Percentiles rank a stretch among this genome's conserved stretches.
phyloP scores from a whole-genome alignment of 2,113 vertebrate species.

The Tiliqua scincoides region DNA sequence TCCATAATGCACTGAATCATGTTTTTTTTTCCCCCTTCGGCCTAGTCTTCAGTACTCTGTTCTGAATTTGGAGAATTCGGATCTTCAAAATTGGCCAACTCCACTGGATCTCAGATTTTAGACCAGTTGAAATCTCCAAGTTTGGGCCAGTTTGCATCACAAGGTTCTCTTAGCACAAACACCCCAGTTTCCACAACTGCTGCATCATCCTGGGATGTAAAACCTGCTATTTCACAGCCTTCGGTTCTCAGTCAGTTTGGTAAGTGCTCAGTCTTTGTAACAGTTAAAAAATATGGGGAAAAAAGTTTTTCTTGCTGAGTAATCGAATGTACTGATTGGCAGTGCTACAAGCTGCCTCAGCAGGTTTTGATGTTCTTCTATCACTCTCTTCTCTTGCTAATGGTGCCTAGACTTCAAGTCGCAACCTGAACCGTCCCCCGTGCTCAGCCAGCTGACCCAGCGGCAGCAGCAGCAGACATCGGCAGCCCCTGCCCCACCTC shows the following conservation, averaged over 20 bases:
- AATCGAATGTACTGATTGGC: fast-evolving
- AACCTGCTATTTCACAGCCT: constrained; percentile 76
- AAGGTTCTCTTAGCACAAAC: constrained; percentile 68
- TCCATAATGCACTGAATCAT: neutral
- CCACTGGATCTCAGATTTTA: constrained; percentile 81
- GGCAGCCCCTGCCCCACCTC: constrained; percentile 69
- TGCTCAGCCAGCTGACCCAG: constrained; percentile 92
- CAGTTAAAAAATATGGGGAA: neutral
- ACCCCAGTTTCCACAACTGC: constrained; percentile 58
- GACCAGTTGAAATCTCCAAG: constrained; percentile 85
- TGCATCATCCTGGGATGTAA: constrained; percentile 80
- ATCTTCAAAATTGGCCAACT: constrained; percentile 79
- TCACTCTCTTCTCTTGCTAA: constrained; percentile 27
- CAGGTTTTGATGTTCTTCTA: neutral
- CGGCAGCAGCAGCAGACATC: constrained; percentile 83
- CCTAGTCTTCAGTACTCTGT: constrained; percentile 87
- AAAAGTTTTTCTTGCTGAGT: neutral
- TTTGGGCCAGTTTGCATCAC: constrained; percentile 80
- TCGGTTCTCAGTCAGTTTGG: constrained; percentile 85
- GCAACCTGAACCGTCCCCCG: constrained; percentile 93
- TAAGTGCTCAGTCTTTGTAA: constrained; percentile 75
- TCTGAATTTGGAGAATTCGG: constrained; percentile 88
- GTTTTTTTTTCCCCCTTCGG: neutral
- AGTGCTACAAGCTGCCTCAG: fast-evolving
- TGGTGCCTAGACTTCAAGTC: constrained; percentile 85